Evolutionary conservation across 2,797 vertebrate genomes (phyloP), one percentile per base, ranked within the genome.

Genomic region (Propithecus deckenii): DNA sequence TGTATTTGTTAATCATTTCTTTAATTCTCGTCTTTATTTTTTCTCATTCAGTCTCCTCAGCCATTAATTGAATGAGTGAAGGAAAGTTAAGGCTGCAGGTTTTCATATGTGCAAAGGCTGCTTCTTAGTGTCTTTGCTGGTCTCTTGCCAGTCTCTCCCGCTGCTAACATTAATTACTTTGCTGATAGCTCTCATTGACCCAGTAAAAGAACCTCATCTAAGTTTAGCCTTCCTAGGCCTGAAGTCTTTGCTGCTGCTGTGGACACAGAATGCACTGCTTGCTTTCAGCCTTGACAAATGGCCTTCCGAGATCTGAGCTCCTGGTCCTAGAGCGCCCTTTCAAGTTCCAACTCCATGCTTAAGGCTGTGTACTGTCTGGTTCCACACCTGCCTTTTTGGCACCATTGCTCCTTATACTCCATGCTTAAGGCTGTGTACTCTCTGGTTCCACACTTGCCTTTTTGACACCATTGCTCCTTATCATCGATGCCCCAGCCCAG

Each of bases 161-260:
- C 97, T 97, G 97, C 86, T 96, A 67, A 78, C 86, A 63, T 97
- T 97, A 98, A 98, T 97, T 97, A 98, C 96, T 94, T 94, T 92
- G 96, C 97, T 96, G 94, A 89, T 96, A 97, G 97, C 94, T 94
- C 79, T 95, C 91, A 97, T 41, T 96, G 97, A 94, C 96, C 93
- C 61, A 91, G 65, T 96, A 87, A 97, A 74, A 75, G 93, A 96
- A 65, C 6, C 48, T 57, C 63, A 35, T 69, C 57, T 89, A n/a
- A 67, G 50, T 84, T 85, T 57, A 94, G 97, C 55, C n/a, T 95
- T 61, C 50, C 41, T 52, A 89, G 65, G 91, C 76, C 65, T 81
- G 7, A 86, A 41, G 50, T 76, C 71, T 71, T 32, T 15, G n/a
- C 41, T 30, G 72, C 57, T 57, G 91, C 76, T 90, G 48, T 59